Evolutionary conservation across 2,888 invertebrate species (phyloP).

Genomic region (Smittia aterrima): DNA sequence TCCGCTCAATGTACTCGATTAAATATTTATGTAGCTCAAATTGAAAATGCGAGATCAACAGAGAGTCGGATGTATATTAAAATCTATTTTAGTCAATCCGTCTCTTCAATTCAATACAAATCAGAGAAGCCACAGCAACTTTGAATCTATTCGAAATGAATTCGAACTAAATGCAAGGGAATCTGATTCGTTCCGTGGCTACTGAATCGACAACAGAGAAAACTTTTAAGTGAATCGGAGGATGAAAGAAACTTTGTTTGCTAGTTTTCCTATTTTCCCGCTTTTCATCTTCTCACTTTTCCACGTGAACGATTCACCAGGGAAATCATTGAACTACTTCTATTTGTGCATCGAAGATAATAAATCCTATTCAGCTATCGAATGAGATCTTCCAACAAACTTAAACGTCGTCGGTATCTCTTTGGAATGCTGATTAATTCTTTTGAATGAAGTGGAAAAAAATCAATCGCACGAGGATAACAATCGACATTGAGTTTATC

Average conservation of each 20-base stretch:
- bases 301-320: slow-evolving; percentile 23
- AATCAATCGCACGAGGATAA: slow-evolving; percentile 12
- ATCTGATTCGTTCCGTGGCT: neutral
- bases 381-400: neutral
- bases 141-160: too few relatives aligned
- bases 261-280: neutral
- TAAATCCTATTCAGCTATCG: neutral
- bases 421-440: slow-evolving; percentile 6
- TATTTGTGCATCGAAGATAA: slow-evolving; percentile 4
- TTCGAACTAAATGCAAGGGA: neutral
- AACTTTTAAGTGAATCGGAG: neutral
- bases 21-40: too few relatives aligned
- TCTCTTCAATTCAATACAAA: too few relatives aligned
- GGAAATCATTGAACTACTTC: slow-evolving; percentile 22
- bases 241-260: neutral
- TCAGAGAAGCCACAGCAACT: neutral
- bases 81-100: too few relatives aligned
- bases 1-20: too few relatives aligned
- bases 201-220: neutral
- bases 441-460: neutral
- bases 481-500: slow-evolving; percentile 18
- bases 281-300: neutral
- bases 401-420: neutral
- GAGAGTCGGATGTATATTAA: too few relatives aligned
- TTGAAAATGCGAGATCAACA: too few relatives aligned